Evolutionary conservation across 2,797 vertebrate species (phyloP).

Genomic region (Momotus momota): DNA sequence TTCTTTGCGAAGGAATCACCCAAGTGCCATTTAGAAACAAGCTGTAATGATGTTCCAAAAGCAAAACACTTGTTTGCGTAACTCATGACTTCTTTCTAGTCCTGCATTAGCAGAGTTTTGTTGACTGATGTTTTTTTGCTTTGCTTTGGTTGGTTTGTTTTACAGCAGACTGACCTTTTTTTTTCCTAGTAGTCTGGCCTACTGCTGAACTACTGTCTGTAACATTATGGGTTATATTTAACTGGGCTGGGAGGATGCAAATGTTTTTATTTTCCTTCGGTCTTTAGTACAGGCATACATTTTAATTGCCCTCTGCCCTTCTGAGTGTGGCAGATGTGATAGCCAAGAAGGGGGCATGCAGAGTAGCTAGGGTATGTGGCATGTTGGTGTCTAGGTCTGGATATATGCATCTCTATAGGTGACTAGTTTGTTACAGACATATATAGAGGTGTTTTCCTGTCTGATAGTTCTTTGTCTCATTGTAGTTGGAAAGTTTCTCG

Average conservation of each 20-base stretch:
- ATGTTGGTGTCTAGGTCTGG: not conserved
- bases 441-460: not conserved
- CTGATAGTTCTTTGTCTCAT: not conserved
- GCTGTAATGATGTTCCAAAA: not conserved
- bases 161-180: not conserved
- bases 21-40: not conserved
- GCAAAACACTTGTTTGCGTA: not conserved
- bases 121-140: not conserved
- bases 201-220: not conserved
- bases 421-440: not conserved
- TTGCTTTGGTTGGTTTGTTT: not conserved
- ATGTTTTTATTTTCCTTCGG: not conserved
- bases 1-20: not conserved
- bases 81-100: not conserved
- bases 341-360: not conserved
- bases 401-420: not conserved
- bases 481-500: not conserved
- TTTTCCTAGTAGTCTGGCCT: not conserved
- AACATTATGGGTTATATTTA: not conserved
- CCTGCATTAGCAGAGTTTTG: not conserved
- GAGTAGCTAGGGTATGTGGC: not conserved
- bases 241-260: not conserved
- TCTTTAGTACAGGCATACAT: not conserved
- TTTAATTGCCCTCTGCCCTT: not conserved
- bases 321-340: fast-evolving